These are phyloP conservation scores for Gnathonemus echidnorhynchus DNA, from an alignment of 2,113 vertebrate genomes.

Conservation along the genomic window DNA sequence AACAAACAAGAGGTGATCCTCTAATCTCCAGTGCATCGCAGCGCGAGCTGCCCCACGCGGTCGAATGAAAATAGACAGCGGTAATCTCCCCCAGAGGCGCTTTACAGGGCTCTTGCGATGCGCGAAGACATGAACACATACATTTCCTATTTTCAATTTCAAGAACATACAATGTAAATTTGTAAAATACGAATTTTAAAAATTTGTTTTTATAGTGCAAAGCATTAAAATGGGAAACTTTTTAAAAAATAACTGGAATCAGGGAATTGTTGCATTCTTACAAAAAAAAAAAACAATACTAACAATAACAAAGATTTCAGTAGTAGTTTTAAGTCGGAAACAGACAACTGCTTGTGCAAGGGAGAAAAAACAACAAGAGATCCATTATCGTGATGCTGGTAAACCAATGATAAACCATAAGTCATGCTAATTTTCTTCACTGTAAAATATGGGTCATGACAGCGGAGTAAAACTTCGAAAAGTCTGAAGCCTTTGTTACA, in stretches of 20 bases:
- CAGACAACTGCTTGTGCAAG: neutral
- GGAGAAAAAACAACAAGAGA: neutral
- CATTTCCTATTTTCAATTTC: neutral
- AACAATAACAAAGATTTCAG: neutral
- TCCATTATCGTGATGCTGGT: neutral
- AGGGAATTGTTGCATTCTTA: neutral
- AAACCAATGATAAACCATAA: neutral
- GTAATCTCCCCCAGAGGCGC: slow-evolving; percentile 1
- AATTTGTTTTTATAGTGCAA: neutral
- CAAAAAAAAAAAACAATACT: neutral
- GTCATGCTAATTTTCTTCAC: neutral
- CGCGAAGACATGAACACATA: neutral
- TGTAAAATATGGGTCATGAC: neutral
- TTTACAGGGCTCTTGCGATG: neutral
- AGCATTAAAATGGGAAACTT: neutral
- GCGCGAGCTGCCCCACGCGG: neutral
- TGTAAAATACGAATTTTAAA: neutral
- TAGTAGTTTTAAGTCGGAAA: neutral
- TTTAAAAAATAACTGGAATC: neutral
- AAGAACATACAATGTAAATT: neutral
- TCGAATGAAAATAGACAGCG: slow-evolving; percentile 5
- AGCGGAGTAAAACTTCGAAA: neutral
- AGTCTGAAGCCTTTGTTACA: neutral
- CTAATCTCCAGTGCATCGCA: neutral
- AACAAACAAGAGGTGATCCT: slow-evolving; percentile 14